Evolutionary conservation across 1,140 invertebrate genomes (phyloP).

Genomic region (Octopus bimaculoides): DNA sequence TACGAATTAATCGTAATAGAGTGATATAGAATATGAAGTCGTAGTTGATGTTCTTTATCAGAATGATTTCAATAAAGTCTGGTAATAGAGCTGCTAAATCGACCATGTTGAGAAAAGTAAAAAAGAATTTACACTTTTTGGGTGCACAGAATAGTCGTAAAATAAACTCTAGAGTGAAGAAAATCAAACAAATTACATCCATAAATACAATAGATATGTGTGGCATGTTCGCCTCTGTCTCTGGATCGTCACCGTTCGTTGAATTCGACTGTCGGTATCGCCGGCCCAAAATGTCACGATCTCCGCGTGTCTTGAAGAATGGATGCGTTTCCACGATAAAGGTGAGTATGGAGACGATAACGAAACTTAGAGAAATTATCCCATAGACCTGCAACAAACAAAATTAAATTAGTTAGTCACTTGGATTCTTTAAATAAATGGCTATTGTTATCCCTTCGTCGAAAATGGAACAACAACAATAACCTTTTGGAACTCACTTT

Average conservation of each 20-base stretch:
- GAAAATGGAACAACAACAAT: no score
- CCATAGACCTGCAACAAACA: slow-evolving; percentile 32
- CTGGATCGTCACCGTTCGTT: not conserved
- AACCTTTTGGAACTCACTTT: no score
- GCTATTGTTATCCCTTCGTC: no score
- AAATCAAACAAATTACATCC: slow-evolving; percentile 52
- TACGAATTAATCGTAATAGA: slow-evolving; percentile 31
- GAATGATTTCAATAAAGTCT: slow-evolving; percentile 41
- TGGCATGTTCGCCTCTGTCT: not conserved
- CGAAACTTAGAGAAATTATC: slow-evolving; percentile 30
- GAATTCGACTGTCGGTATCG: not conserved
- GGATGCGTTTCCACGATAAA: slow-evolving; percentile 37
- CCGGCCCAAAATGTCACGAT: not conserved
- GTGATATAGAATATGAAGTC: slow-evolving; percentile 5
- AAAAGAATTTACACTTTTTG: slow-evolving; percentile 48
- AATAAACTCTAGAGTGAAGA: slow-evolving; percentile 57
- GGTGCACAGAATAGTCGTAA: slow-evolving; percentile 53
- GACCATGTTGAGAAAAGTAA: slow-evolving; percentile 53
- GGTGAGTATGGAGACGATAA: slow-evolving; percentile 35
- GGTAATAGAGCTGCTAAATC: slow-evolving; percentile 56
- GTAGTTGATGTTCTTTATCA: slow-evolving; percentile 16
- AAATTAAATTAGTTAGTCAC: not conserved
- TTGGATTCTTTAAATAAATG: no score
- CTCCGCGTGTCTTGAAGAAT: slow-evolving; percentile 18
- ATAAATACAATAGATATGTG: slow-evolving; percentile 28